Evolutionary conservation across 2,888 invertebrate species (phyloP), one percentile per base, ranked within the genome.

Genomic region (Onthophagus sagittarius): DNA sequence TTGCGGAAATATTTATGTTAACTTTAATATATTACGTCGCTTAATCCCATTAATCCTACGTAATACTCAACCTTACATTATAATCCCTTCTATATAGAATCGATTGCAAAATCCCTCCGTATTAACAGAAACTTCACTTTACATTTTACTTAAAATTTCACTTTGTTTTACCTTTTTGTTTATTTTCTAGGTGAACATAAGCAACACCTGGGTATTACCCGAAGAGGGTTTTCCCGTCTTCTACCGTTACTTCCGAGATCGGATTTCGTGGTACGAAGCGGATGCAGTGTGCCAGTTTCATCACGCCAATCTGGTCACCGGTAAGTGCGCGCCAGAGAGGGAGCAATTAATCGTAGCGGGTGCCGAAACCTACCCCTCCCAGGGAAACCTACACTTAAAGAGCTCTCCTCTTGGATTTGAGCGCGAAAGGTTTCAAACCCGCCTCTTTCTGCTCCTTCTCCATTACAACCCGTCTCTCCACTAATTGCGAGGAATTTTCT

Each of bases 271-370:
- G 93, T 93, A 93, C 83, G 94, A 93, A 83, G 94, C 94, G 1
- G 93, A 94, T 82, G 93, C 93, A 39, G 93, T 94, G 72, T 93
- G 93, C 84, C 93, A 93, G 86, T 93, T 93, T 80, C 93, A 93
- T 84, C 93, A 93, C 83, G 93, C 92, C 78, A 92, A 93, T 83
- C 88, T 94, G 72, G 93, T 93, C 79, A 93, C 93, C 85, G 93
- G 94, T 93, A 84, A 89, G 88, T 83, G 75, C 13, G 63, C n/a
- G 3, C 23, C 23, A 23, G 31, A 63, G 15, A 63, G 63, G 14
- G 15, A 33, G 32, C 31, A 71, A 71, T 71, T 72, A 72, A 72
- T 72, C 65, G 33, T 72, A 65, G 15, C 11, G 63, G 14, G 64
- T 11, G 65, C 65, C 65, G 65, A 65, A 72, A 53, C 39, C 39